phyloP scores from a whole-genome alignment of 1,140 invertebrate genomes.

The Bombus turneri region DNA sequence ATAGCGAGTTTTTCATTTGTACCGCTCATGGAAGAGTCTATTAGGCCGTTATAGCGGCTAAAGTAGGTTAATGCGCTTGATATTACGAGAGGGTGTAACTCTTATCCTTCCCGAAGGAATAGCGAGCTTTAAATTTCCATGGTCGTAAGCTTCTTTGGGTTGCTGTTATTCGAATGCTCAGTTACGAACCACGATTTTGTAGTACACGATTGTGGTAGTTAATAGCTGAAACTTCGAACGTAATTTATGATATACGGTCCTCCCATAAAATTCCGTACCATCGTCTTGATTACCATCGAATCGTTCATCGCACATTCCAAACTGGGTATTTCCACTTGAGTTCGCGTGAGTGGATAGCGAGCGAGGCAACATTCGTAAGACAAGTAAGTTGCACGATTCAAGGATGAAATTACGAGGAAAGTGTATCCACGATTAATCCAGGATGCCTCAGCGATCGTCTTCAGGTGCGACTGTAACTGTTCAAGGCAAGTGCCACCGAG shows the following conservation, averaged over 20 bases:
- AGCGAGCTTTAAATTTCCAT: background rate
- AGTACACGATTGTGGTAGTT: too few relatives aligned
- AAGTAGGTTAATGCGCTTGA: background rate
- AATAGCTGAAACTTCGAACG: background rate
- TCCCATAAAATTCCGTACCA: background rate
- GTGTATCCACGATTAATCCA: slow-evolving; percentile 45
- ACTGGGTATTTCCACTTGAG: background rate
- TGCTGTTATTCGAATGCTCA: too few relatives aligned
- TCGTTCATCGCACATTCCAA: background rate
- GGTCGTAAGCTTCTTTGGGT: too few relatives aligned
- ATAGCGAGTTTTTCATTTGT: background rate
- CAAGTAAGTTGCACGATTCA: slow-evolving; percentile 18
- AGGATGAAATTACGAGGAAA: slow-evolving; percentile 47
- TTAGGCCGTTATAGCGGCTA: background rate
- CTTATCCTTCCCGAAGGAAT: background rate
- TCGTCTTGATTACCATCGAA: slow-evolving; percentile 15
- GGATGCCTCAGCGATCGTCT: slow-evolving; percentile 18
- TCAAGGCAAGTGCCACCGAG: slow-evolving; percentile 29
- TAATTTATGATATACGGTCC: background rate
- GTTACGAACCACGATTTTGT: too few relatives aligned
- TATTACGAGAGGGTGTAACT: background rate
- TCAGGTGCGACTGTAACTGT: slow-evolving; percentile 32
- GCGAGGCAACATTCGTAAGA: background rate
- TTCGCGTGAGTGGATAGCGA: background rate
- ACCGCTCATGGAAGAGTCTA: background rate